Evolutionary conservation across 1,140 invertebrate genomes (phyloP).

Genomic region (Pomacea maculata): DNA sequence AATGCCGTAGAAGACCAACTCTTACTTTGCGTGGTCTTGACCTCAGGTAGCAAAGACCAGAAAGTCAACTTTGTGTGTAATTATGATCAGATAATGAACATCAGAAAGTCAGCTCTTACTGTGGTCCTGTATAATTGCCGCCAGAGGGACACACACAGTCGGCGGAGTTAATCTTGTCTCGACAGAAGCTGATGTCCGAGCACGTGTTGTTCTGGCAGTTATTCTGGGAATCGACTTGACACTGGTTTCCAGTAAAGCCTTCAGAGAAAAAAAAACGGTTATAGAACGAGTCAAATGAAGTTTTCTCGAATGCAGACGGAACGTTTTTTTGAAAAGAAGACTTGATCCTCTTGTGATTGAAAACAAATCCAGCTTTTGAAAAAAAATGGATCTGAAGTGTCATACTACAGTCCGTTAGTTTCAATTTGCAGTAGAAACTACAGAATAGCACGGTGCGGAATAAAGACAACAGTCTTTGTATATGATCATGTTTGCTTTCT

Average conservation of each 20-base stretch:
- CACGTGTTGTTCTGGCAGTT: conserved; percentile 1
- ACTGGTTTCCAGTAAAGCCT: background rate
- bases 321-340: too few species aligned
- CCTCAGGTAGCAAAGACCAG: background rate
- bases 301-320: too few species aligned
- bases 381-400: too few species aligned
- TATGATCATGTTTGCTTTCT: background rate
- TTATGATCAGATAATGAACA: background rate
- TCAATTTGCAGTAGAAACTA: too few species aligned
- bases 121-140: conserved; percentile 12
- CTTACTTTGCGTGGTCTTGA: too few species aligned
- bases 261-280: background rate
- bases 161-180: conserved; percentile 2
- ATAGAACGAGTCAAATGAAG: background rate
- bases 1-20: too few species aligned
- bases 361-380: too few species aligned
- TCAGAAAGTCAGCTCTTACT: conserved; percentile 3
- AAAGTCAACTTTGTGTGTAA: background rate
- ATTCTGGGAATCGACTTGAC: background rate
- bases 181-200: conserved; percentile 1
- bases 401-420: too few species aligned
- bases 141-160: conserved; percentile 26
- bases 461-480: too few species aligned
- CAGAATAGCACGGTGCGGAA: too few species aligned
- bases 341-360: too few species aligned